Base-by-base conservation (phyloP, 2,797 vertebrate species). In the Pipistrellus kuhlii region DNA sequence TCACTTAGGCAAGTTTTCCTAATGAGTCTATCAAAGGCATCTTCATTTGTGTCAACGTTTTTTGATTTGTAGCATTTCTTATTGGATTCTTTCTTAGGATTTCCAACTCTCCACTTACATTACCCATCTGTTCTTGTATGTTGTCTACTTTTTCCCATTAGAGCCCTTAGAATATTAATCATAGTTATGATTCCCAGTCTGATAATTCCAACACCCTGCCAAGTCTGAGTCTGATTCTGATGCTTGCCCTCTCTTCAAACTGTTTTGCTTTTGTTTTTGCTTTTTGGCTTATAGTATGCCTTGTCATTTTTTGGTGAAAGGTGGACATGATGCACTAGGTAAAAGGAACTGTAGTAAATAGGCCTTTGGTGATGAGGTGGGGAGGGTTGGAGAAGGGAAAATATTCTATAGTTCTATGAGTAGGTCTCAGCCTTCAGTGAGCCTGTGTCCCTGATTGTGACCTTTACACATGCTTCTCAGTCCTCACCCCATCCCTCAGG, bases 1-100 rank as follows among this genome's bases (percentile, higher is more conserved):
- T 38, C 71, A 87, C 30, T 71, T 76, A 73, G 66, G 32, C 72
- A 80, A 59, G 55, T 83, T 94, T 95, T 64, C 51, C 41, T 88
- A 85, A 78, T n/a, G 46, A 78, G 18, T 25, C 85, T 25, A 64
- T 81, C 59, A 90, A 73, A 92, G 18, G 32, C n/a, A 80, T 64
- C 88, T 94, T 78, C n/a, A 64, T 89, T 82, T 88, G 75, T 82
- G 46, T 41, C 51, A 78, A 48, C 20, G 62, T 8, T 77, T 76
- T 91, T 91, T 75, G 30, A 87, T 80, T 71, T 76, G 62, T 8
- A 86, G 21, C 5, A 48, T 57, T 82, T 86, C 62, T 38, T 84
- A 66, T 46, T 23, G 30, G 41, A 53, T 87, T 85, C 44, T 64
- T 64, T 48, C 92, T 90, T 82, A 88, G 21, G 88, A 87, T 81